A percentile compares a stretch with the other conserved stretches of the same genome.
These are phyloP conservation scores for Dissostichus mawsoni DNA, from an alignment of 2,113 vertebrate species.

Conservation along the genomic window DNA sequence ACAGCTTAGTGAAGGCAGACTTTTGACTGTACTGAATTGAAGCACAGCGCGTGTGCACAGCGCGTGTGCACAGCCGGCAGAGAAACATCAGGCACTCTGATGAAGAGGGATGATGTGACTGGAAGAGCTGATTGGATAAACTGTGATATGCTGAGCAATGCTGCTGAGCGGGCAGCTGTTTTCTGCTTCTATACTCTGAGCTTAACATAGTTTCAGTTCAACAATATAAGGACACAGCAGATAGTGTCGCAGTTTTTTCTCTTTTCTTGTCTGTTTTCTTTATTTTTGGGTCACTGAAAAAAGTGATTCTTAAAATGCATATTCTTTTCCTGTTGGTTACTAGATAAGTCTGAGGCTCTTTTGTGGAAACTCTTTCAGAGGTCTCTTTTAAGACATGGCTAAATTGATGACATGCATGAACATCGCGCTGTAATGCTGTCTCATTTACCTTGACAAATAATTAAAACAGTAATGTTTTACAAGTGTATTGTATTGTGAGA, in stretches of 20 bases:
- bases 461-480: not conserved
- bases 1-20: conserved; percentile 56
- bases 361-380: conserved; percentile 69
- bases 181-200: conserved; percentile 30
- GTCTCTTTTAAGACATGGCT: conserved; percentile 18
- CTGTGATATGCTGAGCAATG: conserved; percentile 57
- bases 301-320: not conserved
- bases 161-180: conserved; percentile 53
- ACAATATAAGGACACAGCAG: conserved; percentile 33
- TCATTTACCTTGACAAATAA: not conserved
- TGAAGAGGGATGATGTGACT: conserved; percentile 66
- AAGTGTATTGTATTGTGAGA: not conserved
- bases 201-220: conserved; percentile 49
- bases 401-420: conserved; percentile 55
- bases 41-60: conserved; percentile 44
- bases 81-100: conserved; percentile 39
- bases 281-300: conserved; percentile 1
- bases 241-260: conserved; percentile 3
- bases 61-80: conserved; percentile 38
- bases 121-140: conserved; percentile 55
- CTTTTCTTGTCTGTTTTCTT: no score
- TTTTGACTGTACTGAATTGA: conserved; percentile 55
- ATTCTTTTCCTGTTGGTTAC: not conserved
- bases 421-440: conserved; percentile 46
- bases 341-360: not conserved